These are phyloP conservation scores for Oncorhynchus tshawytscha DNA, from an alignment of 2,113 vertebrate species.

Conservation along the genomic window DNA sequence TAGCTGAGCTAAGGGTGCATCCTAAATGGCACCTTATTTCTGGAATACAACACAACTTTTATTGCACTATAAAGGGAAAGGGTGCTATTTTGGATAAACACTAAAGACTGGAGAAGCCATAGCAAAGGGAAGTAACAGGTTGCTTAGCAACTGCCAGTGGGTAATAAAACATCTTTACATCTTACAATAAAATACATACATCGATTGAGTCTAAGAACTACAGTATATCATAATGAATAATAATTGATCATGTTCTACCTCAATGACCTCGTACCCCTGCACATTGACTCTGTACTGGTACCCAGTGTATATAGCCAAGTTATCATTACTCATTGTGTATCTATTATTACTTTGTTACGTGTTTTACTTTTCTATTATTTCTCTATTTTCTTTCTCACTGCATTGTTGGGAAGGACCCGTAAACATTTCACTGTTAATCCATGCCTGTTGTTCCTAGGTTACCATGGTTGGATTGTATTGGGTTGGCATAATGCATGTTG, in stretches of 20 bases:
- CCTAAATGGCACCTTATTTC: too few relatives aligned
- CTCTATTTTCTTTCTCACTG: too few relatives aligned
- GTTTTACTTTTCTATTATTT: too few relatives aligned
- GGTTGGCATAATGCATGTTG: neutral
- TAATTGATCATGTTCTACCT: neutral
- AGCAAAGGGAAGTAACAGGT: constrained; percentile 30
- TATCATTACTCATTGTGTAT: too few relatives aligned
- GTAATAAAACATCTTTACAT: constrained; percentile 46
- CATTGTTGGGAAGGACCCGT: too few relatives aligned
- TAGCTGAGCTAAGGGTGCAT: neutral
- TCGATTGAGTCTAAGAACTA: neutral
- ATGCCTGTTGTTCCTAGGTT: neutral
- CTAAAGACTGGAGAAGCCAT: neutral
- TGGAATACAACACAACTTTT: too few relatives aligned
- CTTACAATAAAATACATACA: constrained; percentile 10
- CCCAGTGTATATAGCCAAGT: too few relatives aligned
- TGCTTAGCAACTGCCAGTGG: constrained; percentile 50
- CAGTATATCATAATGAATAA: neutral
- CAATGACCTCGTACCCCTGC: too few relatives aligned
- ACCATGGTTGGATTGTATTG: neutral
- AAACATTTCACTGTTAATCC: too few relatives aligned
- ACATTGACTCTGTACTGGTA: too few relatives aligned
- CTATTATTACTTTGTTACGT: too few relatives aligned
- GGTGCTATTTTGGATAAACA: neutral
- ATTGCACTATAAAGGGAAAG: neutral